phyloP scores from a whole-genome alignment of 2,888 invertebrate species.

The Dorcus hopei region DNA sequence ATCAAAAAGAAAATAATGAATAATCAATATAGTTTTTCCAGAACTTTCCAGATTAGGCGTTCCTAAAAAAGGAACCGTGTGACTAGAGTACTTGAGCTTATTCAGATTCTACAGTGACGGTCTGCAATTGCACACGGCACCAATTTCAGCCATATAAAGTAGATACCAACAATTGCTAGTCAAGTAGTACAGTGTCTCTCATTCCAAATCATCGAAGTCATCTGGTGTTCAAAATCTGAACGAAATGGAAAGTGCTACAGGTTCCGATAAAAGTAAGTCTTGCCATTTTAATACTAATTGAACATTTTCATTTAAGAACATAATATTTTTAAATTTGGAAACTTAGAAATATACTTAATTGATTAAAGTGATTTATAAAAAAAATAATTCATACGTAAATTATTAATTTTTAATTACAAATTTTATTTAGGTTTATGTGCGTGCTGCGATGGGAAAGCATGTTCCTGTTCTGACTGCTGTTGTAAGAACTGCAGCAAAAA shows the following conservation, averaged over 20 bases:
- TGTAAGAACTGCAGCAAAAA: not conserved
- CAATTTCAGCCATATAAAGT: slow-evolving; percentile 9
- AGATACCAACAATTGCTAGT: not conserved
- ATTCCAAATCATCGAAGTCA: not conserved
- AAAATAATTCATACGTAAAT: not conserved
- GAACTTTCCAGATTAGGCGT: too few species aligned
- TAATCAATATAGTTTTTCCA: too few species aligned
- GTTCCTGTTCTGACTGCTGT: not conserved
- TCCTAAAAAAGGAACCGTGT: too few species aligned
- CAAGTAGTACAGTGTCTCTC: not conserved
- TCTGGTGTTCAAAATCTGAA: slow-evolving; percentile 3
- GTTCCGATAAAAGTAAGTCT: not conserved
- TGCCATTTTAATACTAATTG: not conserved
- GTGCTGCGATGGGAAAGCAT: not conserved
- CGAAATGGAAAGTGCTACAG: slow-evolving; percentile 9
- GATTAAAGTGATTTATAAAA: too few species aligned
- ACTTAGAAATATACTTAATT: too few species aligned
- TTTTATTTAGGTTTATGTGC: too few species aligned
- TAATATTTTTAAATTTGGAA: too few species aligned
- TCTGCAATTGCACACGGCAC: slow-evolving; percentile 17
- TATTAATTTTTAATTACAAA: not conserved
- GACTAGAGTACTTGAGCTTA: too few species aligned
- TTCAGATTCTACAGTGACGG: too few species aligned
- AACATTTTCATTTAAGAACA: not conserved
- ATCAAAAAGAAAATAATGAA: too few species aligned